Evolutionary conservation across 1,140 invertebrate genomes (phyloP), one percentile per base, ranked within the genome.

Genomic region (Rhyacophila brunnea): DNA sequence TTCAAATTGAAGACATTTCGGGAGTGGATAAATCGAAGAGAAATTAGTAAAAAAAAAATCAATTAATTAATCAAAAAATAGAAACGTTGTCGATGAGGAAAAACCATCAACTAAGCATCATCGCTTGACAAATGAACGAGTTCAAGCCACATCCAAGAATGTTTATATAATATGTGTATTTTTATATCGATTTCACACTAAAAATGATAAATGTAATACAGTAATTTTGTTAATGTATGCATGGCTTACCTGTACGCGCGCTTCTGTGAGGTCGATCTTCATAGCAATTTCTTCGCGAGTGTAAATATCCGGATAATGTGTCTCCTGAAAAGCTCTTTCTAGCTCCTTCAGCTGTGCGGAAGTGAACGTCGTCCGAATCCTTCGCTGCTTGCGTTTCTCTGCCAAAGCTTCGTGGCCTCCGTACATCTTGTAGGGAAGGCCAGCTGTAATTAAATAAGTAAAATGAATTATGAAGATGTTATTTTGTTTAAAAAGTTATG

Each of bases 221-320:
- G 34, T 35, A n/a, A n/a, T 6, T 5, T 48, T 6, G 20, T 13
- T 15, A 53, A 56, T 32, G 32, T 35, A 35, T 35, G 34, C 3
- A n/a, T n/a, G 10, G 68, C 82, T 80, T 77, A 98, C 96, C 88
- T 99, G 96, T 19, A 99, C 96, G 77, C 96, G 83, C 14, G 96
- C 96, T 80, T 99, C 96, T 5, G 96, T 98, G 52, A 99, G 84
- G 77, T 98, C 95, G 66, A 98, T 96, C 79, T 96, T 95, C 87
- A 96, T 93, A 20, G 96, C 96, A 62, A 99, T 96, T 77, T 99
- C 96, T 75, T 99, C 96, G 62, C 96, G 81, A n/a, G 95, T 98
- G 76, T 98, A 98, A 68, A 99, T 98, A 77, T 99, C 96, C 10
- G 96, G 96, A 80, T 99, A 99, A 75, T 99, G 96, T 5, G 96